Base-by-base conservation (phyloP, 2,888 invertebrate species). In the Calameuta pallipes region DNA sequence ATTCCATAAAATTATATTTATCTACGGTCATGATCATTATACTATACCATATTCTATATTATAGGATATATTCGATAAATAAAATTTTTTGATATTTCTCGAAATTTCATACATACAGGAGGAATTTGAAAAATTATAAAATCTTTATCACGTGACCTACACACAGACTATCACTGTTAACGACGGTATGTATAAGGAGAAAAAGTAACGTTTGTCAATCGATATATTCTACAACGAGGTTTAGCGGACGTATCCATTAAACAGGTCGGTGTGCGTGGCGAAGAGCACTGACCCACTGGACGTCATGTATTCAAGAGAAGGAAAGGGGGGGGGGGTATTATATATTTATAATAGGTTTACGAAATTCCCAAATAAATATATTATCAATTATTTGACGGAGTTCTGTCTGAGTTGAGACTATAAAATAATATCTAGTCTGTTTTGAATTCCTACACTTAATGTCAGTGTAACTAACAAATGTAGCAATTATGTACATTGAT, bases 191-290 rank as follows among this genome's bases (percentile, higher is more conserved):
- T 23, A 56, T 9, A 56, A 23, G 23, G 9, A 9, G 9, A 56
- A 56, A 23, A 56, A 23, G 23, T 56, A 56, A 56, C 33, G 71
- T 31, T 71, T 31, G 12, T 34, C 12, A 71, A 71, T 71, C 71
- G 33, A 71, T 71, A 34, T 34, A 13, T 34, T 34, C 34, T 34
- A 15, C 71, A 56, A 23, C 23, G 1, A 23, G 56, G 56, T 15
- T 0, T 2, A 9, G 9, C 56, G 2, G 56, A 56, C 56, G 56
- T 56, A 23, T 56, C 69, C 78, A 78, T 80, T 83, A 79, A 80
- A 82, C 82, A 83, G 82, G 80, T 83, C 80, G 80, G 75, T 78
- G 75, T 76, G 76, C 80, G 75, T 82, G 80, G 81, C 82, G 79
- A 73, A 73, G 77, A 76, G 73, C 77, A 77, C 76, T 70, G 75